phyloP scores from a whole-genome alignment of 1,140 invertebrate genomes.

The Lanistes nyassanus region DNA sequence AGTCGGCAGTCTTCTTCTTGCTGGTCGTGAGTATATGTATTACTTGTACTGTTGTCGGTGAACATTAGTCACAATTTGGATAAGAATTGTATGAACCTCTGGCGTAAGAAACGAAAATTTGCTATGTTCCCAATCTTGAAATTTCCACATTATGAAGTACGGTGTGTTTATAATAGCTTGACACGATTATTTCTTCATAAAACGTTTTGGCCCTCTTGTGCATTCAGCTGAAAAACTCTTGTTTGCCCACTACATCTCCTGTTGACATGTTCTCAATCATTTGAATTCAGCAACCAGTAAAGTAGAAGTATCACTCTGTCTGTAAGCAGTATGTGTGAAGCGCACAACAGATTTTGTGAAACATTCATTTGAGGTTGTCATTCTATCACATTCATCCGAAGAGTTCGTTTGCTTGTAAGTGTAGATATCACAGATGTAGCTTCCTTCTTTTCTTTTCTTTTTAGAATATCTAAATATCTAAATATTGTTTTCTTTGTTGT shows the following conservation, averaged over 20 bases:
- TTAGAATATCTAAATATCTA: too few species aligned
- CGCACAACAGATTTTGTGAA: background rate
- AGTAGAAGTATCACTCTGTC: background rate
- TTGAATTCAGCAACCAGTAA: background rate
- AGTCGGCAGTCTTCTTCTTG: slow-evolving; percentile 14
- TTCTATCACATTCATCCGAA: background rate
- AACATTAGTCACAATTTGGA: too few species aligned
- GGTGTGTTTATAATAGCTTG: background rate
- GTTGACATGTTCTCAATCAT: too few species aligned
- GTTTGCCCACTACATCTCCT: background rate
- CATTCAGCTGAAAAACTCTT: background rate
- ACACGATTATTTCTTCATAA: background rate
- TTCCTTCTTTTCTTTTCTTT: too few species aligned
- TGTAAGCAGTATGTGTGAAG: background rate
- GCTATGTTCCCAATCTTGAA: background rate
- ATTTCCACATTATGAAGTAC: background rate
- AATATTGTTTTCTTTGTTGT: too few species aligned
- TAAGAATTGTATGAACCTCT: too few species aligned
- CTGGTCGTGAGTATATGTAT: slow-evolving; percentile 20
- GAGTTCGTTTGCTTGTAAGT: background rate
- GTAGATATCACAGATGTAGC: too few species aligned
- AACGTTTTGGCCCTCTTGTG: background rate
- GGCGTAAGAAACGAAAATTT: background rate
- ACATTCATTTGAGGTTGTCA: background rate
- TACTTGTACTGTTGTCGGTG: too few species aligned